Evolutionary conservation across 2,797 vertebrate genomes (phyloP), one percentile per base, ranked within the genome.

Genomic region (Centroberyx gerrardi): DNA sequence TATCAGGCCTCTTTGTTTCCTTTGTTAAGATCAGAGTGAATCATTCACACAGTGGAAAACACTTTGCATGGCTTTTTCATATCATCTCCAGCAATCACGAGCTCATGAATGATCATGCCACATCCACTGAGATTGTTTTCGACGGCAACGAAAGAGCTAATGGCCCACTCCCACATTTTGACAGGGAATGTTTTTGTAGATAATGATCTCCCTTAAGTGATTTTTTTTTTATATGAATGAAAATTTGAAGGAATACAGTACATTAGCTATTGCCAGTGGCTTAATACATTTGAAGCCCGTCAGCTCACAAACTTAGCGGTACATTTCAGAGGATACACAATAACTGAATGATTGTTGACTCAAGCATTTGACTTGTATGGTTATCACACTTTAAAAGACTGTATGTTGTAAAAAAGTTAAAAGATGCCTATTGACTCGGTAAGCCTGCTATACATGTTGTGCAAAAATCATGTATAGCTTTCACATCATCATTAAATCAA

Each of bases 1-100:
- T 71, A 72, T 1, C 48, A 58, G 62, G 61, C 65, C 1, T 66
- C 56, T 61, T 84, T 78, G 48, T 78, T 74, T 72, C 22, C n/a
- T 27, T 22, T 15, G 33, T 62, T 64, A 28, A 61, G 54, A 69
- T 62, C 8, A 53, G 12, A 66, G 80, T 81, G 36, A 83, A 56
- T 82, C 75, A 64, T 48, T 75, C 65, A 58, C 59, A 61, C 58
- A 52, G n/a, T 12, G 66, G 22, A 73, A 74, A 63, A 44, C 60
- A 22, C 67, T 36, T 38, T 42, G 40, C 12, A 15, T 6, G 29
- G 5, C 29, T 31, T 28, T 62, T 53, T 14, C 48, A 48, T 42
- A 51, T 54, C 27, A 33, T 22, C 3, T 15, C 54, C 15, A 29
- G 4, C 42, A 55, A 8, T 8, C 17, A 5, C 15, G 52, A 33